A percentile compares a stretch with the other conserved stretches of the same genome.
Evolutionary conservation across 2,113 vertebrate species (phyloP).

Genomic region (Paradoxurus hermaphroditus): DNA sequence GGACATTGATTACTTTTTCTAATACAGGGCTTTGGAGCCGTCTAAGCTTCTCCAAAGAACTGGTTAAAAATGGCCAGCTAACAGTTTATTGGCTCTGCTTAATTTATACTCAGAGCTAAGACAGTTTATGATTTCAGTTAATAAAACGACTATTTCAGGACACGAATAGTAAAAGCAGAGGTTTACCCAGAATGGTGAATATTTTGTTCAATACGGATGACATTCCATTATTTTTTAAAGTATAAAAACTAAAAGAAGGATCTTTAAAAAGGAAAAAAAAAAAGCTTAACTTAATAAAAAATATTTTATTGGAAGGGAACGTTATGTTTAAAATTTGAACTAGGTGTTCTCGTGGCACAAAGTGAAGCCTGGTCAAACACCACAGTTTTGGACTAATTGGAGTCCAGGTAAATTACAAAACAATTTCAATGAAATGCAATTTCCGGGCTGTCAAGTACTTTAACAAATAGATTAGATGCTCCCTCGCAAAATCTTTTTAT

Average conservation of each 20-base stretch:
- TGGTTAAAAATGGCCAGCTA: not conserved
- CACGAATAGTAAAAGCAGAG: conserved; percentile 18
- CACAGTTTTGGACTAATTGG: conserved; percentile 32
- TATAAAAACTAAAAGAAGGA: not conserved
- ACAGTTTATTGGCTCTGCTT: not conserved
- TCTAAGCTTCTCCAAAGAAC: not conserved
- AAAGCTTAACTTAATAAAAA: conserved; percentile 18
- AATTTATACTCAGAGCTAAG: conserved; percentile 24
- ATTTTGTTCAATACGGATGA: not conserved
- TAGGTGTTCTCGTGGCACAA: not conserved
- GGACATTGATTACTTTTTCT: not conserved
- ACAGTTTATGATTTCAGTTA: conserved; percentile 15
- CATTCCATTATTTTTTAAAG: conserved; percentile 11
- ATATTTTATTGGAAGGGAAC: not conserved
- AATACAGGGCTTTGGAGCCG: not conserved
- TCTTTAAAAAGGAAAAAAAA: not conserved
- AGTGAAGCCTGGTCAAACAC: not conserved
- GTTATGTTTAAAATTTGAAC: conserved; percentile 11
- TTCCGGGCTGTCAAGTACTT: not conserved
- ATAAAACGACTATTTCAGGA: conserved; percentile 26
- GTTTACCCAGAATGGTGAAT: not conserved
- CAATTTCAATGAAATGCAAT: not conserved
- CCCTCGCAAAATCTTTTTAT: not conserved
- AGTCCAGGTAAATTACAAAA: conserved; percentile 53
- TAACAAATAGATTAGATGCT: conserved; percentile 36